phyloP scores from a whole-genome alignment of 2,797 vertebrate species.

The Sylvia borin region DNA sequence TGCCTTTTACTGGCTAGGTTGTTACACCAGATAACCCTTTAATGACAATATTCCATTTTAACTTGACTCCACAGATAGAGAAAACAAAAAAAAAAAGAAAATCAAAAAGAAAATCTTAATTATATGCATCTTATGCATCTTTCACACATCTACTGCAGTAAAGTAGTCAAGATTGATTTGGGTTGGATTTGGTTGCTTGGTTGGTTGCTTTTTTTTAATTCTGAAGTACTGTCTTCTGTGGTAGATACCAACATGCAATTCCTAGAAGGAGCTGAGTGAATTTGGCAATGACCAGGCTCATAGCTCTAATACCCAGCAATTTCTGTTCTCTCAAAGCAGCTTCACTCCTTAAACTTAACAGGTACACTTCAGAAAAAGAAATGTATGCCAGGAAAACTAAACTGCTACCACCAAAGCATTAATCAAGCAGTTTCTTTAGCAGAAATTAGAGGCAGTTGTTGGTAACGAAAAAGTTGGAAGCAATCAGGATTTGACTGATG shows the following conservation, averaged over 20 bases:
- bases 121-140: slow-evolving; percentile 48
- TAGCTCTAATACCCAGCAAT: background rate
- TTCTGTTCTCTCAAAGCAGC: background rate
- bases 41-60: slow-evolving; percentile 70
- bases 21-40: slow-evolving; percentile 73
- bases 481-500: background rate
- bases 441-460: background rate
- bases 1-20: slow-evolving; percentile 53
- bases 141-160: slow-evolving; percentile 49
- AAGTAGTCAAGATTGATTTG: slow-evolving; percentile 54
- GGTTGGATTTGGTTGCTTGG: background rate
- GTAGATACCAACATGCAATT: slow-evolving; percentile 10
- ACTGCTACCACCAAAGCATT: background rate
- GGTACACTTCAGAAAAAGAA: background rate
- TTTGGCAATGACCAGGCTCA: background rate
- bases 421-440: slow-evolving; percentile 29
- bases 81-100: background rate
- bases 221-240: slow-evolving; percentile 10
- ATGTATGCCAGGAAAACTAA: slow-evolving; percentile 33
- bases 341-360: background rate
- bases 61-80: slow-evolving; percentile 40
- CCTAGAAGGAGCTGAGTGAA: background rate
- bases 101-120: slow-evolving; percentile 19
- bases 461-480: background rate
- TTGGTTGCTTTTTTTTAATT: background rate